These are phyloP conservation scores for Excalfactoria chinensis DNA, from an alignment of 2,113 vertebrate species.

Conservation along the genomic window DNA sequence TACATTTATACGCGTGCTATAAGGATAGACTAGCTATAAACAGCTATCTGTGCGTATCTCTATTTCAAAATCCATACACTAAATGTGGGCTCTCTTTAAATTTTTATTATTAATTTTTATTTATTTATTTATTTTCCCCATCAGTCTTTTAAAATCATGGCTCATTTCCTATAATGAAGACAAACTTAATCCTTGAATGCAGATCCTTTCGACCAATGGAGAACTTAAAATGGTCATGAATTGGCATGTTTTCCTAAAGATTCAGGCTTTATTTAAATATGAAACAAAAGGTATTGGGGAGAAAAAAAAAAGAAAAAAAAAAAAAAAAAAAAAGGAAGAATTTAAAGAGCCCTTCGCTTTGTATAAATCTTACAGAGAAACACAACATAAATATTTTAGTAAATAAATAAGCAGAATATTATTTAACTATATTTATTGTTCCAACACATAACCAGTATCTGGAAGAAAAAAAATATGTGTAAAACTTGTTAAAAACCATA, in stretches of 20 bases:
- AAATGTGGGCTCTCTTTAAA: neutral
- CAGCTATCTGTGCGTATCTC: constrained; percentile 1
- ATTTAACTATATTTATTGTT: neutral
- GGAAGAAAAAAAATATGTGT: neutral
- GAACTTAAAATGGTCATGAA: constrained; percentile 15
- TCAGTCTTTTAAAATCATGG: constrained; percentile 46
- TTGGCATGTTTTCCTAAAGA: constrained; percentile 8
- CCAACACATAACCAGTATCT: neutral
- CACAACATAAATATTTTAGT: neutral
- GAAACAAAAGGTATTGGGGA: neutral
- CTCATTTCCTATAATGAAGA: constrained; percentile 62
- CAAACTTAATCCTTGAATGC: constrained; percentile 47
- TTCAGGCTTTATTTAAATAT: constrained; percentile 25
- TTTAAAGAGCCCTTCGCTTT: neutral
- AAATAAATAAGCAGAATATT: neutral
- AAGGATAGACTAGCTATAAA: constrained; percentile 8
- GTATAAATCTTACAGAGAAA: neutral
- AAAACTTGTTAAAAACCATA: neutral
- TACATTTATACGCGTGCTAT: constrained; percentile 1
- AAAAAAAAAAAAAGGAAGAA: neutral
- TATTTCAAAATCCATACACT: constrained; percentile 17
- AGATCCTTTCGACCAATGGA: constrained; percentile 28
- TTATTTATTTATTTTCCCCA: constrained; percentile 22
- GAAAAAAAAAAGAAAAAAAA: constrained; percentile 41
- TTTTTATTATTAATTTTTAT: too few relatives aligned